Conservation (phyloP, 2,797 vertebrate genomes). For the Paguma larvata region DNA sequence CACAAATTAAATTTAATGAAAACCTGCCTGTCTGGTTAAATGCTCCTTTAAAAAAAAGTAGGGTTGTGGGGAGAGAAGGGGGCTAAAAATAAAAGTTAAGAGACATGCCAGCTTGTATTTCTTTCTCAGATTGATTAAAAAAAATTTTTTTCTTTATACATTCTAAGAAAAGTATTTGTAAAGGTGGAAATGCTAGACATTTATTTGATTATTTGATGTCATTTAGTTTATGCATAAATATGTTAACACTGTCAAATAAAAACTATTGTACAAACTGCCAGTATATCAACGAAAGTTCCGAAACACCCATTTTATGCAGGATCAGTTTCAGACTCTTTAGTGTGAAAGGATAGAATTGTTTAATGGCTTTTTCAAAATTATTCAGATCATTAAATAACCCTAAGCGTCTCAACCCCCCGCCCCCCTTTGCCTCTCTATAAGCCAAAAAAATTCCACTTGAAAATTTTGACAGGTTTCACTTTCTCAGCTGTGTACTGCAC, state of each 20-base stretch:
- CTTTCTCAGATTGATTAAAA: constrained; percentile 65
- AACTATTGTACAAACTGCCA: constrained; percentile 4
- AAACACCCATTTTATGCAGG: constrained; percentile 49
- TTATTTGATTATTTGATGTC: constrained; percentile 48
- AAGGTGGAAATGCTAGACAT: constrained; percentile 29
- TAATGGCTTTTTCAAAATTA: constrained; percentile 17
- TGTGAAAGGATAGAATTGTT: constrained; percentile 29
- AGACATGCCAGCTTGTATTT: constrained; percentile 66
- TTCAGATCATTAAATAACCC: constrained; percentile 31
- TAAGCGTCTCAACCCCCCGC: constrained; percentile 61
- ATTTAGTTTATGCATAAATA: constrained; percentile 56
- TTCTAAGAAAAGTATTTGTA: constrained; percentile 47
- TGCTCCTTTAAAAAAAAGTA: constrained; percentile 61
- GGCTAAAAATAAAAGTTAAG: constrained; percentile 73
- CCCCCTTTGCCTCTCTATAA: constrained; percentile 83
- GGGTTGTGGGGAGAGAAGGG: background rate
- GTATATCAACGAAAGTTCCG: constrained; percentile 36
- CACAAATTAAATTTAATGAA: constrained; percentile 81
- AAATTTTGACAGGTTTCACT: constrained; percentile 89
- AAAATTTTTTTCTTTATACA: constrained; percentile 8
- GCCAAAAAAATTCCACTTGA: constrained; percentile 83
- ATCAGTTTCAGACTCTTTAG: constrained; percentile 15
- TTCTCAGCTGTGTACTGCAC: constrained; percentile 86
- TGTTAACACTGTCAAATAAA: constrained; percentile 34
- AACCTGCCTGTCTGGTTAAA: constrained; percentile 78